Evolutionary conservation across 1,140 invertebrate species (phyloP), one percentile per base, ranked within the genome.

Genomic region (Liolophura sinensis): DNA sequence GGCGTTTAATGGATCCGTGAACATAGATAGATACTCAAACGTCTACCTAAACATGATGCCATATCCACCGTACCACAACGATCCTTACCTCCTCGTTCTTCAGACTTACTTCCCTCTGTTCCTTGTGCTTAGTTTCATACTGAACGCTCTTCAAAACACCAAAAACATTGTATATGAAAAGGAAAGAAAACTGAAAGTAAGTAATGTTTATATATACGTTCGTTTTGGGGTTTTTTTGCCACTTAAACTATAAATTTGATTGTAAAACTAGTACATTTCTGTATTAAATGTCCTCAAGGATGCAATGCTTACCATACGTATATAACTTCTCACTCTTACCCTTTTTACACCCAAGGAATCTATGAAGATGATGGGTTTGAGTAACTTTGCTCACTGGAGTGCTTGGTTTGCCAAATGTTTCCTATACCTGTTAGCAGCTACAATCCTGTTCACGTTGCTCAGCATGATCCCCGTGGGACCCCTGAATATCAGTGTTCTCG

Each of bases 341-440:
- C n/a, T 59, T 27, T 22, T 56, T 16, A 18, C 40, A 52, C 60
- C 67, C n/a, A 66, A 91, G 90, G 92, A 93, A 87, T 90, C 91
- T 0, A 93, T 93, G 92, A 92, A 91, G 79, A 90, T 93, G 76
- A 94, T 94, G 92, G 93, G 93, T 3, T 80, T 94, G n/a, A 87
- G 88, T 9, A 90, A 89, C 64, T 92, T 90, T 89, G 73, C 93
- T 22, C 91, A 94, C 75, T 93, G 92, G 91, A 80, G 88, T 7
- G 91, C 92, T 1, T 93, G 92, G 91, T 93, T 93, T 76, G 81
- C 91, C 25, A 91, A 92, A 72, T 88, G 89, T 58, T 90, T 92
- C 71, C 80, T 90, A 1, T 90, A 92, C 75, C 82, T 93, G 1
- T 68, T 89, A 0, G 85, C 91, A 61, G 88, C 84, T 6, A 79